phyloP scores from a whole-genome alignment of 1,140 invertebrate species.

The Drosophila mayri region DNA sequence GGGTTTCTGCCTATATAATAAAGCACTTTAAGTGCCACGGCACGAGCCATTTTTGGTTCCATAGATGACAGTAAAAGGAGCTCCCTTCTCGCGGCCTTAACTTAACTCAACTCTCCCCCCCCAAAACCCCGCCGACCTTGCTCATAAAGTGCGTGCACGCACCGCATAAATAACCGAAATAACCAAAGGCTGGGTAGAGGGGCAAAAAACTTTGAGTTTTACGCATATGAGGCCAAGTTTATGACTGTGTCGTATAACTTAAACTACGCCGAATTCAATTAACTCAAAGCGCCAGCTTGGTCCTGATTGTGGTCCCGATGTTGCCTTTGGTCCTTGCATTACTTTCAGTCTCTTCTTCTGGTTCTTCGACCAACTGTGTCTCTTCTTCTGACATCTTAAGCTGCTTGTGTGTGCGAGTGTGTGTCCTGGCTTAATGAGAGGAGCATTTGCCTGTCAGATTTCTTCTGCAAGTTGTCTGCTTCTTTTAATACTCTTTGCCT shows the following conservation, averaged over 20 bases:
- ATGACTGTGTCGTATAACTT: slow-evolving; percentile 70
- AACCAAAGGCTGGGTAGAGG: slow-evolving; percentile 7
- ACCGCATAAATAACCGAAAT: slow-evolving; percentile 54
- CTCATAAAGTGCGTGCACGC: slow-evolving; percentile 54
- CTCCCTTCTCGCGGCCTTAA: neutral
- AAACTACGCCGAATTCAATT: slow-evolving; percentile 71
- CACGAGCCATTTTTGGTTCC: slow-evolving; percentile 50
- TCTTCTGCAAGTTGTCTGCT: slow-evolving; percentile 5
- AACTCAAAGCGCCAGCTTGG: slow-evolving; percentile 54
- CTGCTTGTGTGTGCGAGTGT: slow-evolving; percentile 27
- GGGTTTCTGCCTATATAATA: slow-evolving; percentile 36
- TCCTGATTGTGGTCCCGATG: slow-evolving; percentile 33
- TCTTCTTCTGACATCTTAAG: slow-evolving; percentile 41
- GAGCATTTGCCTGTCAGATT: slow-evolving; percentile 53
- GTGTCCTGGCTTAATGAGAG: slow-evolving; percentile 45
- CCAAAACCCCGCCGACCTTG: slow-evolving; percentile 8
- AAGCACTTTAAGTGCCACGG: slow-evolving; percentile 59
- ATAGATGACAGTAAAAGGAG: slow-evolving; percentile 56
- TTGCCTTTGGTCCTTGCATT: slow-evolving; percentile 12
- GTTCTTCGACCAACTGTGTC: slow-evolving; percentile 33
- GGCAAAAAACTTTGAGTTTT: slow-evolving; percentile 50
- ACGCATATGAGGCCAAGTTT: slow-evolving; percentile 69
- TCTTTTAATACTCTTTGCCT: slow-evolving; percentile 11
- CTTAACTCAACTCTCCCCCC: neutral
- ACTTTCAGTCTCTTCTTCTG: slow-evolving; percentile 10